Evolutionary conservation across 2,113 vertebrate genomes (phyloP).

Genomic region (Seriola aureovittata): DNA sequence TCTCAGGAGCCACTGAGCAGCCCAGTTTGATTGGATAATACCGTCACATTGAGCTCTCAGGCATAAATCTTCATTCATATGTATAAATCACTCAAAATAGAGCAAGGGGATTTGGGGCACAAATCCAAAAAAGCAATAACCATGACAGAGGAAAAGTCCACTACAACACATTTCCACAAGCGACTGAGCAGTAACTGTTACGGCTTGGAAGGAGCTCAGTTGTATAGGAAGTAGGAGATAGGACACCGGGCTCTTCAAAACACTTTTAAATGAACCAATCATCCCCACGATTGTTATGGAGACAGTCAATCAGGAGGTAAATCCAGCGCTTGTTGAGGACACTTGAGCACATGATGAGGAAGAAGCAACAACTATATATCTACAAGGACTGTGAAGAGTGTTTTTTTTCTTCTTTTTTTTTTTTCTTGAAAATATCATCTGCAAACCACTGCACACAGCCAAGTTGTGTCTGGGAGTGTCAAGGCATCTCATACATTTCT

Average conservation of each 20-base stretch:
- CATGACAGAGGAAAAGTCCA: slow-evolving; percentile 72
- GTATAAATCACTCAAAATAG: slow-evolving; percentile 82
- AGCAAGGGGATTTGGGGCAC: slow-evolving; percentile 78
- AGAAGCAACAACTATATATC: slow-evolving; percentile 38
- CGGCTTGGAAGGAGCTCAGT: slow-evolving; percentile 44
- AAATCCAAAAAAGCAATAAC: slow-evolving; percentile 81
- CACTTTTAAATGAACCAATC: slow-evolving; percentile 77
- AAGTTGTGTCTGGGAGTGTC: slow-evolving; percentile 17
- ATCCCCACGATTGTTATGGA: slow-evolving; percentile 74
- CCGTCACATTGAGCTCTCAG: slow-evolving; percentile 74
- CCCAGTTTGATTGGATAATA: slow-evolving; percentile 82
- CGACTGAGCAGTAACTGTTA: slow-evolving; percentile 63
- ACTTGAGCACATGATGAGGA: slow-evolving; percentile 69
- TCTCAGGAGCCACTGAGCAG: slow-evolving; percentile 78
- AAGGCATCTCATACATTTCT: slow-evolving; percentile 58
- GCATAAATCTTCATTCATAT: slow-evolving; percentile 84
- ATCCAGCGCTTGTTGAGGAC: slow-evolving; percentile 55
- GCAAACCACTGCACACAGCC: slow-evolving; percentile 23
- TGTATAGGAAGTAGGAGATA: slow-evolving; percentile 44
- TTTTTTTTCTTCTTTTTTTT: not conserved
- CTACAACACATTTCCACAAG: slow-evolving; percentile 73
- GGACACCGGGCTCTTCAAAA: slow-evolving; percentile 65
- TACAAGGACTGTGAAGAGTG: slow-evolving; percentile 11
- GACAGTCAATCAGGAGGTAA: slow-evolving; percentile 74
- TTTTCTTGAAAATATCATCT: slow-evolving; percentile 22